Evolutionary conservation across 2,797 vertebrate species (phyloP), one percentile per base, ranked within the genome.

Genomic region (Sebastes nivosus): DNA sequence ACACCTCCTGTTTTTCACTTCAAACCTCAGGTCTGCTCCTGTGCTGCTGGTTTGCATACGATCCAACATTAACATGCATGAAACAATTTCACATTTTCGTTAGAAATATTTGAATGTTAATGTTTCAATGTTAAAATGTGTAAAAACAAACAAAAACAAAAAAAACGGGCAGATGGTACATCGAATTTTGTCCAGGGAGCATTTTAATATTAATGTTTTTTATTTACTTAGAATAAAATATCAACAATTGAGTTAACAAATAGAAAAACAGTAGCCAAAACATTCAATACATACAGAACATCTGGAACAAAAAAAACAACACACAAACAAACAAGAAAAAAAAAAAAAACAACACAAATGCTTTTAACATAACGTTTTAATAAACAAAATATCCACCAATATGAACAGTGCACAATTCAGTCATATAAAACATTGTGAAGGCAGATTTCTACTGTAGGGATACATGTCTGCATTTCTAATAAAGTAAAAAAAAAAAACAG

Each of bases 181-280:
- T 69, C 7, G 10, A 58, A 57, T 80, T 82, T 77, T 72, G 20
- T 81, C 60, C 63, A 81, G 20, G 22, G 22, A 67, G 7, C 32
- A 86, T 75, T 87, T 88, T 78, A 83, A 89, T 90, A 75, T 68
- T 57, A 50, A 77, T 54, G 22, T 79, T 85, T 63, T 63, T 55
- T 55, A 79, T 83, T 67, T 46, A 61, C 24, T 67, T n/a, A 5
- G 5, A 64, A 54, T 66, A 66, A 72, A 54, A 75, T 16, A 77
- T 22, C 29, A 67, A 77, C 59, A 59, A 29, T 34, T 42, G 22
- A 38, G 57, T 46, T 13, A 57, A 78, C 4, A 75, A 67, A 55
- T 27, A 36, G 18, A 67, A 67, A 71, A 58, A 18, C 1, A 58
- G 3, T 3, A 16, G 9, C 2, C n/a, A 67, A 73, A 81, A 61